Conservation (phyloP, 2,888 invertebrate species). For the Nowickia ferox region DNA sequence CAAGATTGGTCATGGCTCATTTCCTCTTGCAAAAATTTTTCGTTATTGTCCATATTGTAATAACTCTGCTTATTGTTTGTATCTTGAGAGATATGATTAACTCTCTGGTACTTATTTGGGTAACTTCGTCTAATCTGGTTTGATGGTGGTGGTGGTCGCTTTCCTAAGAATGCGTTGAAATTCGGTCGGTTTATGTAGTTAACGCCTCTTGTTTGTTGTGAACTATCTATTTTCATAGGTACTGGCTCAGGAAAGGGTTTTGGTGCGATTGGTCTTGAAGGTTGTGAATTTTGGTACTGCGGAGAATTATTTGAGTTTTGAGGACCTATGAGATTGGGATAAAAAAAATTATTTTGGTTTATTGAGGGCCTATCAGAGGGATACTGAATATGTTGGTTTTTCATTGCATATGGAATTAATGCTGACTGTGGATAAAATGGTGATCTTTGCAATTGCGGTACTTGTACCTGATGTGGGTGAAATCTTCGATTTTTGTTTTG, state of each 20-base stretch:
- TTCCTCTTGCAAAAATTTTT: neutral
- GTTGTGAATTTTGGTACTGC: slow-evolving; percentile 4
- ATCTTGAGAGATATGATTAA: slow-evolving; percentile 1
- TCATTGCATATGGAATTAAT: too few species aligned
- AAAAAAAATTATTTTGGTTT: neutral
- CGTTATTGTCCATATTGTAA: too few species aligned
- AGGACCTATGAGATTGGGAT: neutral
- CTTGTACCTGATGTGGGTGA: too few species aligned
- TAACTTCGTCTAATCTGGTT: neutral
- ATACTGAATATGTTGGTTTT: neutral
- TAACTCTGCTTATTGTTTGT: neutral
- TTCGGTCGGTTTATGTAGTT: slow-evolving; percentile 21
- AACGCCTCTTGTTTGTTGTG: neutral
- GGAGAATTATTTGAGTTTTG: neutral
- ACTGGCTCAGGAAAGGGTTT: slow-evolving; percentile 1
- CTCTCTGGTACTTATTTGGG: neutral
- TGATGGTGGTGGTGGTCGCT: neutral
- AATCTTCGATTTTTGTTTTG: too few species aligned
- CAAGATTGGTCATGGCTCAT: neutral
- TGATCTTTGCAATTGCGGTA: too few species aligned
- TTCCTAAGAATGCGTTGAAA: neutral
- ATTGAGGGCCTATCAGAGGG: neutral
- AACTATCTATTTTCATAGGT: neutral
- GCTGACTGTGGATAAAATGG: neutral
- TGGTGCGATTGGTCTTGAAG: slow-evolving; percentile 8